Percentiles rank a stretch among this genome's conserved stretches.
These are phyloP conservation scores for Gallinago stenura DNA, from an alignment of 2,797 vertebrate genomes.

Conservation along the genomic window DNA sequence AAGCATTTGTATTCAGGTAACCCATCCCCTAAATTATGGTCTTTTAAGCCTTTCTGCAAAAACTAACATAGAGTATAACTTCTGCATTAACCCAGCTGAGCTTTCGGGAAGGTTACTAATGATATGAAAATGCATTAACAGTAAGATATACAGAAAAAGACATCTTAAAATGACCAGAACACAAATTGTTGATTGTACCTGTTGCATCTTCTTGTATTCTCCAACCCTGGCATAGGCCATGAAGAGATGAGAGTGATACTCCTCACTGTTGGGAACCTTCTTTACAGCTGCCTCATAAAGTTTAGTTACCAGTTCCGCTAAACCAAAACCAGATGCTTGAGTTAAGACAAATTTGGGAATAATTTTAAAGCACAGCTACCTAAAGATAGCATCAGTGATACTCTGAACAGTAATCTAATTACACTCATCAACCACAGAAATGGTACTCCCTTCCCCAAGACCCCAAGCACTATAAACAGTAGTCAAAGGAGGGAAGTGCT, in stretches of 20 bases:
- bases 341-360: background rate
- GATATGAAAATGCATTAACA: background rate
- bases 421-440: background rate
- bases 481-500: background rate
- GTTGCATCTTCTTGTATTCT: constrained; percentile 99
- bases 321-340: constrained; percentile 49
- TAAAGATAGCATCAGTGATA: background rate
- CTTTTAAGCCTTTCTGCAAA: background rate
- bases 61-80: background rate
- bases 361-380: background rate
- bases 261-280: constrained; percentile 96
- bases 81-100: background rate
- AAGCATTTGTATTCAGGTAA: background rate
- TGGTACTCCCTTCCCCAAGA: background rate
- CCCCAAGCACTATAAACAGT: background rate
- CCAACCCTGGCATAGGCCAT: constrained; percentile 98
- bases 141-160: accelerated
- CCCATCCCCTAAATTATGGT: accelerated
- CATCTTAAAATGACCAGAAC: background rate
- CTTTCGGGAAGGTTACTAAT: background rate
- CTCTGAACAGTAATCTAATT: background rate
- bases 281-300: constrained; percentile 97
- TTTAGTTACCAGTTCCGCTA: constrained; percentile 98
- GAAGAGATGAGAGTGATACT: constrained; percentile 98
- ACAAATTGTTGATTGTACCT: constrained; percentile 79